Evolutionary conservation across 2,797 vertebrate species (phyloP), one percentile per base, ranked within the genome.

Genomic region (Pempheris klunzingeri): DNA sequence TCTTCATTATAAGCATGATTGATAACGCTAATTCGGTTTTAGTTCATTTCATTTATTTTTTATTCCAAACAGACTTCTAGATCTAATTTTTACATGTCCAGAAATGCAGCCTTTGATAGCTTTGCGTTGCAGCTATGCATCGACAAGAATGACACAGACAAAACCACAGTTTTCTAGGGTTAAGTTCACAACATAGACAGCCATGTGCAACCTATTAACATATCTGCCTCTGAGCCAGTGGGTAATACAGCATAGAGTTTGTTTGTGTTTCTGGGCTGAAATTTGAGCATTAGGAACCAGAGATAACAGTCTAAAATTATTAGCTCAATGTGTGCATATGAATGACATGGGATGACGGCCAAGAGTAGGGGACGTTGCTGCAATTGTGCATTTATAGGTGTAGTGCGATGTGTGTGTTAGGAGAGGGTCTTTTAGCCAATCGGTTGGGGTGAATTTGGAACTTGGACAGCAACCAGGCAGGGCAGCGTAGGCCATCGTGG

Each of bases 101-200:
- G 86, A 92, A 89, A 86, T 81, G 24, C 67, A 81, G 75, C 20
- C 49, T 90, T 89, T 89, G 87, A 91, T 92, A 91, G 85, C 83
- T 93, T 92, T 88, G 87, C 63, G 79, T 83, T 88, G 87, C 90
- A 87, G 88, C 81, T 88, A 84, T 74, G 80, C 87, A 87, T 88
- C 89, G 82, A 91, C 89, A 89, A 88, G 90, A 89, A 81, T 91
- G 87, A 92, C 90, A 91, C 80, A 90, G 86, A 93, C 89, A 93
- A 89, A 92, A 90, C 86, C 90, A 90, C 84, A 87, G 81, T 88
- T 87, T 90, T 90, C 69, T 83, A 81, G 76, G 67, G 80, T 79
- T n/a, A 85, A 68, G 77, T 87, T 92, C 83, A 87, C 68, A 88
- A 89, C 91, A 90, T 81, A 89, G 83, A 92, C 76, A 87, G 85